These are phyloP conservation scores for Eulimnadia texana DNA, from an alignment of 1,140 invertebrate species.

Conservation along the genomic window DNA sequence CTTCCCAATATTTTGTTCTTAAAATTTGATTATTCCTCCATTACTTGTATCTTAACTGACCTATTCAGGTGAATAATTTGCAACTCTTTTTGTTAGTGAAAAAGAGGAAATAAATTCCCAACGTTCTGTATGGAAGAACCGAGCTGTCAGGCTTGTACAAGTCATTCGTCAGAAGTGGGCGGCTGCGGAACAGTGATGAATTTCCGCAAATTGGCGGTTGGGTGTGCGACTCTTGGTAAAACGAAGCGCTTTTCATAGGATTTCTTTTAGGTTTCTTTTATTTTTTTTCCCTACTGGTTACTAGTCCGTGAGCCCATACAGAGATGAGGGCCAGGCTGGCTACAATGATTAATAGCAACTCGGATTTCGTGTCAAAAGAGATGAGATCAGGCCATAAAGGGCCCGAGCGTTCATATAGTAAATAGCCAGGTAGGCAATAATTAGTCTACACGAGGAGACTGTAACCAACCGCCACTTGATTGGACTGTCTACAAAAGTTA, in stretches of 20 bases:
- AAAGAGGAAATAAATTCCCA: no score
- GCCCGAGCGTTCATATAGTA: neutral
- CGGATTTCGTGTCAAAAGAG: constrained; percentile 9
- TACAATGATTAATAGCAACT: constrained; percentile 1
- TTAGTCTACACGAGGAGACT: neutral
- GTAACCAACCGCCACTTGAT: no score
- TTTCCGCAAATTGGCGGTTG: neutral
- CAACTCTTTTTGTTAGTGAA: no score
- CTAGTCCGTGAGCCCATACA: neutral
- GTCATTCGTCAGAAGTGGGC: neutral
- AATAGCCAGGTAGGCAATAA: neutral
- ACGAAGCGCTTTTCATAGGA: no score
- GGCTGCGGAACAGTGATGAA: neutral
- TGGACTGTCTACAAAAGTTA: neutral
- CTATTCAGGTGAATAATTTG: no score
- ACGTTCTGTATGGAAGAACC: no score
- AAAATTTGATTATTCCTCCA: no score
- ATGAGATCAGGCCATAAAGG: constrained; percentile 6
- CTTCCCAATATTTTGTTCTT: no score
- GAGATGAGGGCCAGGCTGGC: neutral
- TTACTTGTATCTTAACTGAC: no score
- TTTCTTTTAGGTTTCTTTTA: no score
- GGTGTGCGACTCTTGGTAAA: neutral
- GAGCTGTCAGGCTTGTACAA: no score
- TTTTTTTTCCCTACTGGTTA: neutral